Conservation (phyloP, 2,113 vertebrate species). For the Plotosus lineatus region DNA sequence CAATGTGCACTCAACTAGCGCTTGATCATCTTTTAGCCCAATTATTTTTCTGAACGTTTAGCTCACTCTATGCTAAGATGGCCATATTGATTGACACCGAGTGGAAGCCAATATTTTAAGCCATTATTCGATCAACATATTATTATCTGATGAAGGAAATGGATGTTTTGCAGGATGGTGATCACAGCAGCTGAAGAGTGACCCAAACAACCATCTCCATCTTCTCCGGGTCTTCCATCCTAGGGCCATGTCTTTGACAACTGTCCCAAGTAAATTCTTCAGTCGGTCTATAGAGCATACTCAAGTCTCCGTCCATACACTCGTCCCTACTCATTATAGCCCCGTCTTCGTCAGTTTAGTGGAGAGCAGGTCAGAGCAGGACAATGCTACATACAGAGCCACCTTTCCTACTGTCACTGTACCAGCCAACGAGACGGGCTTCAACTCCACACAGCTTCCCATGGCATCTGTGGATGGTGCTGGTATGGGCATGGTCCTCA, state of each 20-base stretch:
- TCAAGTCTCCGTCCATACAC: conserved; percentile 48
- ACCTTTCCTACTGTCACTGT: conserved; percentile 72
- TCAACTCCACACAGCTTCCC: conserved; percentile 84
- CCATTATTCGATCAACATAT: no score
- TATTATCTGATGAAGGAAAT: neutral
- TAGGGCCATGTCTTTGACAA: conserved; percentile 41
- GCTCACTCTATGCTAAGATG: neutral
- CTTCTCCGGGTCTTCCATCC: neutral
- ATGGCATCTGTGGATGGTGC: conserved; percentile 69
- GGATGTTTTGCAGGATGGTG: neutral
- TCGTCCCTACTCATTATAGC: conserved; percentile 52
- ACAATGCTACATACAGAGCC: conserved; percentile 63
- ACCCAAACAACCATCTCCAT: neutral
- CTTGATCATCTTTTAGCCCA: neutral
- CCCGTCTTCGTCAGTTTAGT: conserved; percentile 57
- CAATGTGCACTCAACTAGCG: neutral
- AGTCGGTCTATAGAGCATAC: neutral
- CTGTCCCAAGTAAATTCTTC: conserved; percentile 26
- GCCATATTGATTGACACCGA: neutral
- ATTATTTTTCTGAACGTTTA: neutral
- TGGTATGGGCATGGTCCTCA: conserved; percentile 83
- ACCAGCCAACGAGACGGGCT: conserved; percentile 78
- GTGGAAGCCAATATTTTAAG: neutral
- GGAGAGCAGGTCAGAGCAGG: conserved; percentile 46
- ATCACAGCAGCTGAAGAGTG: neutral